Base-by-base conservation (phyloP, 64 coral and sea anemone species). In the Montipora sp. region DNA sequence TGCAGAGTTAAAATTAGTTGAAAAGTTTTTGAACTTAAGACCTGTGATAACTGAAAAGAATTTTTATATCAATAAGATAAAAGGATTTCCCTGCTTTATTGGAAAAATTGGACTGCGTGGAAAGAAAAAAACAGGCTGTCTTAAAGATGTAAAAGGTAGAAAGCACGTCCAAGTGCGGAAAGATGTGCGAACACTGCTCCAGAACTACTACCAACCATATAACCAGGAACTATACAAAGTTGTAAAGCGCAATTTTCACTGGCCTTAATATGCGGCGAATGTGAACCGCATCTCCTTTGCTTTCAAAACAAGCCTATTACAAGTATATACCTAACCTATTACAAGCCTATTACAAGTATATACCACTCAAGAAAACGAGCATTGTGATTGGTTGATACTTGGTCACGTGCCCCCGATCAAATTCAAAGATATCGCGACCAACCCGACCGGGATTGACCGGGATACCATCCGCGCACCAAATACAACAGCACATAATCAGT, bases 81-180 rank as follows among this genome's bases (percentile, higher is more conserved):
- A 94, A 67, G 92, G 96, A 18, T 98, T 98, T 89, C 92, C 92
- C 59, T 98, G 96, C 69, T 92, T 92, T 73, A 87, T 61, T 11
- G 81, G 53, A 47, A 75, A 77, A 50, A 63, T 77, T 46, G 10
- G 13, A 78, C 51, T 82, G 19, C 8, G 47, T 59, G 36, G 49
- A 19, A 72, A 78, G 18, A 47, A 11, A 27, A 76, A 60, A 8
- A 79, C 47, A 10, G 79, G 71, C 21, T 98, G 96, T 88, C 73
- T 98, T 51, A 65, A 79, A 1, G 79, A 57, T 10, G 55, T 53
- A 4, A 98, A 98, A 92, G 96, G 96, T n/a, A 87, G 93, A 83
- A 51, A 53, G 49, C 96, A 98, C 89, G 51, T 84, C 10, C 0
- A 11, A 24, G 89, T 98, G 69, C 23, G 19, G 1, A 57, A 59